phyloP scores from a whole-genome alignment of 2,888 invertebrate genomes.

The Pyralis farinalis region DNA sequence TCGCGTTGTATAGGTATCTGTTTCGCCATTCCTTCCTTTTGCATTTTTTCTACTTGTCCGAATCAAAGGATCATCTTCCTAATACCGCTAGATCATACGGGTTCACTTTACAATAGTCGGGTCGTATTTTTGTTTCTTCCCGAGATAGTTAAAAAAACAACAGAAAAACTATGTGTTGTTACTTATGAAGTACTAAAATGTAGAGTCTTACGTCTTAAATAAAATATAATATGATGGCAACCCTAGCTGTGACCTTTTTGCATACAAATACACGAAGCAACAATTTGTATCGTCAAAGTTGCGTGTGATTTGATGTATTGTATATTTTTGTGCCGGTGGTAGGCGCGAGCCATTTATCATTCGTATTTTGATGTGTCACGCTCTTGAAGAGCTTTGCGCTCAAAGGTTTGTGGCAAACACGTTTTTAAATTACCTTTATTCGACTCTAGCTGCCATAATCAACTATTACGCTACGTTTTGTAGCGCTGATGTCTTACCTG shows the following conservation, averaged over 20 bases:
- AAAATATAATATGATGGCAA: no score
- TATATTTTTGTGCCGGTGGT: constrained; percentile 14
- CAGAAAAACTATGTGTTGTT: no score
- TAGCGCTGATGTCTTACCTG: constrained; percentile 37
- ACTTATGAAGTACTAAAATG: no score
- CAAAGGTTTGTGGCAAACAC: constrained; percentile 1
- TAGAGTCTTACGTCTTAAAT: no score
- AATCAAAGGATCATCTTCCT: no score
- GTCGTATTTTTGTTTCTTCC: not conserved
- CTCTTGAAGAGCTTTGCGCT: constrained; percentile 1
- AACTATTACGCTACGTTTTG: not conserved
- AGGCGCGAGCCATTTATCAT: constrained; percentile 18
- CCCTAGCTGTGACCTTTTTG: constrained; percentile 40
- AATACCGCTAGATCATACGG: no score
- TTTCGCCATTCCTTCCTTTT: no score
- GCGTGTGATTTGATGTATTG: constrained; percentile 37
- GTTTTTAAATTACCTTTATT: not conserved
- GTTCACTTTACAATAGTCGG: not conserved
- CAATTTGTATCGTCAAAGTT: constrained; percentile 39
- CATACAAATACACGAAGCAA: constrained; percentile 27
- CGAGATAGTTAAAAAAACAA: no score
- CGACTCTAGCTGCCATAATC: not conserved
- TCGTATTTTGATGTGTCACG: constrained; percentile 9
- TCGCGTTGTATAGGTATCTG: no score
- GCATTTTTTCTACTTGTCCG: no score